A percentile compares a stretch with the other conserved stretches of the same genome.
phyloP scores from a whole-genome alignment of 1,140 invertebrate species.

The Drosophila bipectinata region DNA sequence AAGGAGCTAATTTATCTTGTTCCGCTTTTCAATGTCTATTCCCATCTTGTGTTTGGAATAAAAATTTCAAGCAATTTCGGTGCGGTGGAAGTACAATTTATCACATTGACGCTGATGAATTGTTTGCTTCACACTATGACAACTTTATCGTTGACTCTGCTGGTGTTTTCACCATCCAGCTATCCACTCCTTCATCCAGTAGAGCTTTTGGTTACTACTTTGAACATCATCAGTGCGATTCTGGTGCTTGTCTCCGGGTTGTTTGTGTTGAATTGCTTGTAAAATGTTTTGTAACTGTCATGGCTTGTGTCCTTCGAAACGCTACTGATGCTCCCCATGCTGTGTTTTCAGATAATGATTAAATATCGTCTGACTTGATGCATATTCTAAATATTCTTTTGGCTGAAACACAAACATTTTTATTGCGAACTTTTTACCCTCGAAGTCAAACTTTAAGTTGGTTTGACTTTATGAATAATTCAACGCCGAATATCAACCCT shows the following conservation, averaged over 20 bases:
- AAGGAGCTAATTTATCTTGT: conserved; percentile 68
- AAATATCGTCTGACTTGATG: conserved; percentile 57
- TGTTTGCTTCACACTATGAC: conserved; percentile 78
- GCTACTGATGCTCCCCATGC: conserved; percentile 18
- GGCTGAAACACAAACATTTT: background rate
- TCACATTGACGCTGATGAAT: conserved; percentile 81
- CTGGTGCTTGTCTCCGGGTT: conserved; percentile 39
- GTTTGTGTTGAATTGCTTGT: conserved; percentile 72
- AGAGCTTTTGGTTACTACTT: conserved; percentile 26
- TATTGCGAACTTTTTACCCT: background rate
- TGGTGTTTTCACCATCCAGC: conserved; percentile 9
- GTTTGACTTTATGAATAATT: conserved; percentile 56
- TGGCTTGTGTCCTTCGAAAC: conserved; percentile 32
- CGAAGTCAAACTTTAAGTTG: conserved; percentile 19
- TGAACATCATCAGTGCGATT: conserved; percentile 41
- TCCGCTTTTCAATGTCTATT: conserved; percentile 53
- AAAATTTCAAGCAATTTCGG: conserved; percentile 72
- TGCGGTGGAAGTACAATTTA: conserved; percentile 73
- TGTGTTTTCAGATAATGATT: conserved; percentile 63
- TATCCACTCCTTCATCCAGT: background rate
- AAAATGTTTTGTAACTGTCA: conserved; percentile 80
- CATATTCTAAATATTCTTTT: conserved; percentile 35
- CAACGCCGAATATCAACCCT: conserved; percentile 33
- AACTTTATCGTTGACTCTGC: conserved; percentile 69
- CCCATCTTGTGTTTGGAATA: conserved; percentile 32